A percentile compares a stretch with the other conserved stretches of the same genome.
Evolutionary conservation across 2,888 invertebrate genomes (phyloP).

Genomic region (Torymus auratus): DNA sequence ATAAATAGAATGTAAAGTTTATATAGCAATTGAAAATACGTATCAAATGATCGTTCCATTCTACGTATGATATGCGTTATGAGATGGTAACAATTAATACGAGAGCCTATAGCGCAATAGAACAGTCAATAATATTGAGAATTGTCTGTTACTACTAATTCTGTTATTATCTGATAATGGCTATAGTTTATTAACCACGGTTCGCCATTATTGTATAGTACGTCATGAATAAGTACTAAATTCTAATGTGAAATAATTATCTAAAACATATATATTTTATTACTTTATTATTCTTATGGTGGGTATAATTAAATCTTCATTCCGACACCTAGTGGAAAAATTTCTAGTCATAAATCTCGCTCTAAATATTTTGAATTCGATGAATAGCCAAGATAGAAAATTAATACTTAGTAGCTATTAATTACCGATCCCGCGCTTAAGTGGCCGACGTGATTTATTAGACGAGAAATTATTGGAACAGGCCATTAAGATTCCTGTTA

Average conservation of each 20-base stretch:
- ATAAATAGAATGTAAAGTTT: no score
- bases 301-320: no score
- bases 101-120: background rate
- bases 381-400: constrained; percentile 19
- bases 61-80: no score
- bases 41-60: no score
- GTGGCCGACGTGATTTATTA: constrained; percentile 46
- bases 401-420: constrained; percentile 48
- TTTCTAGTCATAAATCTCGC: background rate
- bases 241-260: no score
- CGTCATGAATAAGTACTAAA: background rate
- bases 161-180: background rate
- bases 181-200: background rate
- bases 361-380: constrained; percentile 23
- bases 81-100: no score
- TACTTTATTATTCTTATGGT: no score
- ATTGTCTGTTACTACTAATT: background rate
- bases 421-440: constrained; percentile 38
- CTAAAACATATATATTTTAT: no score
- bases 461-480: constrained; percentile 50
- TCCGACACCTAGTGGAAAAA: background rate
- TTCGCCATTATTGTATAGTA: background rate
- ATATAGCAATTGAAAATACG: no score
- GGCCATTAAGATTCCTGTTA: constrained; percentile 47
- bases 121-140: background rate